Base-by-base conservation (phyloP, 2,888 invertebrate genomes). In the Mechanitis messenoides region DNA sequence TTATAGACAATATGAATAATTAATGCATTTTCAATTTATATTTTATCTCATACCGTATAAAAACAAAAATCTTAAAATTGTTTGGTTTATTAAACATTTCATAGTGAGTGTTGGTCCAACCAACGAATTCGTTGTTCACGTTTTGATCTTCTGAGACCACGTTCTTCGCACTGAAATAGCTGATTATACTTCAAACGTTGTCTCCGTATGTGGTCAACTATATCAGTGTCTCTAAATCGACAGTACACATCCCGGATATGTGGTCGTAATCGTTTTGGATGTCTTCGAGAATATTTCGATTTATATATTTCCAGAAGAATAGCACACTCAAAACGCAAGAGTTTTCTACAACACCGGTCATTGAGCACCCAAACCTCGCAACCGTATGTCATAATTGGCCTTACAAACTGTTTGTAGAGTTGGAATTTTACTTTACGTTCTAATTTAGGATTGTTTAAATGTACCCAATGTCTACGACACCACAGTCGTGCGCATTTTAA, bases 281-380 rank as follows among this genome's bases (percentile, higher is more conserved):
- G 74, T 58, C 72, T 69, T 6, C 57, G 70, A 7, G 75, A 72
- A 65, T 78, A 81, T 56, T 76, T 76, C 0, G 83, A 80, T 70
- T 79, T 83, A 64, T 76, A 81, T 54, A 84, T 81, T 71, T 78
- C 72, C 33, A 73, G 54, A n/a, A 84, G 68, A 56, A 80, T 69
- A 0, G 71, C 65, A 47, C 59, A 64, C 71, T 84, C 83, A 57
- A 79, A 84, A 6, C 71, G 72, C 20, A 74, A 60, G 1, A 84
- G 71, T 66, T 72, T 78, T 60, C 60, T 72, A 11, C 68, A 67
- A 31, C 65, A 71, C 4, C 47, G 54, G 3, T 67, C 57, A 56
- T 76, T 67, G 12, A 83, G 69, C 1, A 63, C 68, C 84, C 84
- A 84, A n/a, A 81, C 63, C 70, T 84, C 84, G 64, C 83, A 84